Evolutionary conservation across 2,888 invertebrate species (phyloP), one percentile per base, ranked within the genome.

Genomic region (Choreutis nemorana): DNA sequence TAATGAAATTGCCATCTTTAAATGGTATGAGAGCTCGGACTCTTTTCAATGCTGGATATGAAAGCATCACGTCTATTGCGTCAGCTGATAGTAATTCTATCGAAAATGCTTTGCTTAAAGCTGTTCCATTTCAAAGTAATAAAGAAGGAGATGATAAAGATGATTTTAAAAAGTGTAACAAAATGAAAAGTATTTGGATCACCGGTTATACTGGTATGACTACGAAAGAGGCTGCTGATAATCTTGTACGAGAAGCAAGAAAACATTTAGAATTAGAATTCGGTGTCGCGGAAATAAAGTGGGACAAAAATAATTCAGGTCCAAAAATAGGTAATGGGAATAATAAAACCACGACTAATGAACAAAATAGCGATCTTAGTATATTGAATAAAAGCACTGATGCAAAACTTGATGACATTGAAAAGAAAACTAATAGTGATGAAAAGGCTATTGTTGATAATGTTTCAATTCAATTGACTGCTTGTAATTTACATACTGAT

Each of bases 11-110:
- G 23, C 84, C 92, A 1, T 83, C 89, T 40, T 65, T 98, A 29
- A 94, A 92, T 59, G 92, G 91, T 1, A 83, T 87, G 43, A 83
- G 91, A 41, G 97, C 97, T 2, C 81, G 97, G 47, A 85, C 87
- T 20, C 72, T 98, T 4, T 94, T 85, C 55, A 86, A 91, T 63
- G 84, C 85, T 13, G 94, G 94, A 1, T 87, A 91, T 40, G 87
- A 89, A 52, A 86, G 83, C 3, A 79, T 97, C 9, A 77, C 89
- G 2, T 86, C 88, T 42, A 72, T 98, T 29, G 97, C 97, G 3
- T 82, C 84, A 38, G 86, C 91, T 18, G 83, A 87, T 55, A 70
- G 82, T 1, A 71, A 83, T 31, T 72, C 81, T 2, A 80, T 97
- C 30, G 94, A 93, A 63, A 84, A 87, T 45, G 81, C 91, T 26